Base-by-base conservation (phyloP, 2,888 invertebrate species). In the Cybosia mesomella region DNA sequence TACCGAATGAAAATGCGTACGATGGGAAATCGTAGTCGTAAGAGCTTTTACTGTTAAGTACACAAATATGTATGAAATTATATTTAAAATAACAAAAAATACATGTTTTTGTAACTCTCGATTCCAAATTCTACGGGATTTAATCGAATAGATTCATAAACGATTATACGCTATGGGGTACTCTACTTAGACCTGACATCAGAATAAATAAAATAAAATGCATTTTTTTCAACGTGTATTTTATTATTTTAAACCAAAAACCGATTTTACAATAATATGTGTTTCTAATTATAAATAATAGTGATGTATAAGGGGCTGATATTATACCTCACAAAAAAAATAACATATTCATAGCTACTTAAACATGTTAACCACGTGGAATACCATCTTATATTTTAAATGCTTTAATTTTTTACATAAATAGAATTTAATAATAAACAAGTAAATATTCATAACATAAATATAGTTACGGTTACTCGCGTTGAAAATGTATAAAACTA, bases 401-500 rank as follows among this genome's bases (percentile, higher is more conserved):
- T 86, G 86, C 85, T 84, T 76, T 83, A 73, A 71, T 73, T 81
- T 87, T 85, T 79, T 86, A 86, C 85, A 85, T 58, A 79, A 75
- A 68, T 43, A 66, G 72, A 79, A 76, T n/a, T n/a, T 72, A 32
- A 63, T 34, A 49, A 66, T 77, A 78, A 84, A 83, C 75, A 83
- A 83, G 66, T 80, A 70, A 72, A 76, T 71, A 72, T 58, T 74
- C 24, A n/a, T n/a, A n/a, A n/a, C n/a, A n/a, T n/a, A n/a, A n/a
- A 70, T 79, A 77, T 70, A 79, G 64, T 68, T 71, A 34, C 73
- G 70, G 61, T 68, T 61, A 59, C 67, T 67, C 64, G 53, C 11
- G 36, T 54, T 59, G 57, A 64, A 59, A 39, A 53, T 53, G 28
- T n/a, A 43, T n/a, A 49, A 7, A 24, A 18, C n/a, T 61, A 10